These are phyloP conservation scores for Pantelozetes paolii DNA, from an alignment of 2,888 invertebrate species.

Conservation along the genomic window DNA sequence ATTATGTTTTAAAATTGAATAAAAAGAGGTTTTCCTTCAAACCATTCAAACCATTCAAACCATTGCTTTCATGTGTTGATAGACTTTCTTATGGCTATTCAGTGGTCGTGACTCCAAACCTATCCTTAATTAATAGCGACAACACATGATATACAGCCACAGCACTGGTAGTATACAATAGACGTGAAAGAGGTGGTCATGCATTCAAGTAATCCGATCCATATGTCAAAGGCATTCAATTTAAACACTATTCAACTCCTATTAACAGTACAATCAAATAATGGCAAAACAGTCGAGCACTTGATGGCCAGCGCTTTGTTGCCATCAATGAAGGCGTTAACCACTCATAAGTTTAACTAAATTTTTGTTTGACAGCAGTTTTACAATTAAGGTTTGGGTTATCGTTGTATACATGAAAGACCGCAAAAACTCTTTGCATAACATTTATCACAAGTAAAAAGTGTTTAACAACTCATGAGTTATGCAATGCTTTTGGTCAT, in stretches of 20 bases:
- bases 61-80: not conserved
- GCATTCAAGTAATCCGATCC: conserved; percentile 14
- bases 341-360: not conserved
- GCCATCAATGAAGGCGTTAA: conserved; percentile 1
- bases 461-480: not conserved
- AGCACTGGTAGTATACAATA: not conserved
- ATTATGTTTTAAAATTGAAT: not conserved
- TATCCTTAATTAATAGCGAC: conserved; percentile 20
- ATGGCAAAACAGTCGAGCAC: conserved; percentile 4
- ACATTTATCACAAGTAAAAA: not conserved
- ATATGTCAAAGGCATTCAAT: not conserved
- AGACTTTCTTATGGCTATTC: not conserved
- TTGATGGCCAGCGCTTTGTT: conserved; percentile 27
- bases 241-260: not conserved
- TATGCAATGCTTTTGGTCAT: not conserved
- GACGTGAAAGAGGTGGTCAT: conserved; percentile 24
- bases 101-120: not conserved
- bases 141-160: conserved; percentile 5
- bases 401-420: not conserved
- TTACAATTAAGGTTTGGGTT: conserved; percentile 23
- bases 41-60: too few relatives aligned
- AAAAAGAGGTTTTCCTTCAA: not conserved
- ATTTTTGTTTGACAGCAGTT: not conserved
- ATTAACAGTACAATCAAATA: conserved; percentile 13
- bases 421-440: not conserved